phyloP scores from a whole-genome alignment of 2,113 vertebrate species.

The Alces alces region DNA sequence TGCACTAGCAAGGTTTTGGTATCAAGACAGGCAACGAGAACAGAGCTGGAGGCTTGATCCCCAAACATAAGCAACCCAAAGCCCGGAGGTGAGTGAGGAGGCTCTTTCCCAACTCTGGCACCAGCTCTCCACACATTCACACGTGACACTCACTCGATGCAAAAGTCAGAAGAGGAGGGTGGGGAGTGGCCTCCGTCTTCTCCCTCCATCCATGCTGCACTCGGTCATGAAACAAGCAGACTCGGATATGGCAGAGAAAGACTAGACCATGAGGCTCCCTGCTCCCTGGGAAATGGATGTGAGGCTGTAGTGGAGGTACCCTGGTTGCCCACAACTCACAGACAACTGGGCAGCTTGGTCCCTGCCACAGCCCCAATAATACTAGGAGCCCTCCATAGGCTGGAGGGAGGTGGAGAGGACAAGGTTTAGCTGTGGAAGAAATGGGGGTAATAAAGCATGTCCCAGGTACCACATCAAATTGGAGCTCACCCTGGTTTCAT shows the following conservation, averaged over 20 bases:
- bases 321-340: background rate
- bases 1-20: slow-evolving; percentile 51
- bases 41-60: background rate
- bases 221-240: background rate
- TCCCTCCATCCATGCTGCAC: background rate
- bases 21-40: slow-evolving; percentile 50
- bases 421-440: background rate
- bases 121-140: background rate
- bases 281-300: background rate
- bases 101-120: background rate
- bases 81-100: background rate
- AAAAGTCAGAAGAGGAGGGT: background rate
- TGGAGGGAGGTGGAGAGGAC: background rate
- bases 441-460: background rate
- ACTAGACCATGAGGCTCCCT: background rate
- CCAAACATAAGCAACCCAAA: slow-evolving; percentile 4
- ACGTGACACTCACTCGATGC: background rate
- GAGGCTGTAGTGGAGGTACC: background rate
- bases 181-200: background rate
- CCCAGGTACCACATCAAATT: background rate
- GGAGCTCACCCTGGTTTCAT: background rate
- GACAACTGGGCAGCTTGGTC: background rate
- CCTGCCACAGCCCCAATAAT: background rate
- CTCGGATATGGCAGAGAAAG: background rate
- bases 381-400: background rate